Percentiles rank a stretch among this genome's conserved stretches.
Evolutionary conservation across 1,140 invertebrate genomes (phyloP).

Genomic region (Drosophila ambigua): DNA sequence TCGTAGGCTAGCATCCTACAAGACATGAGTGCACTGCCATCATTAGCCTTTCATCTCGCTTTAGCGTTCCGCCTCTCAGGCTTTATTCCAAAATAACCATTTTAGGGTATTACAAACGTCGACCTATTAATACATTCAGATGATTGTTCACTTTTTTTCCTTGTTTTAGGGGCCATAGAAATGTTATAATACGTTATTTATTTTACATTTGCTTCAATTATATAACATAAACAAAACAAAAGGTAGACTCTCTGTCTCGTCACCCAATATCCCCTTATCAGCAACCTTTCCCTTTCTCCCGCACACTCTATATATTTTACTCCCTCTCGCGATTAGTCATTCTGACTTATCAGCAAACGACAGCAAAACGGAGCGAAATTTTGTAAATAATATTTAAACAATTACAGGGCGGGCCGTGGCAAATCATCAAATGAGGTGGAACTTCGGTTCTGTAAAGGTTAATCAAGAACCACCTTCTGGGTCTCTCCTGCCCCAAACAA

Average conservation of each 20-base stretch:
- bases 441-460: conserved; percentile 36
- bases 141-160: neutral
- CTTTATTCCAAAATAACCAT: too few relatives aligned
- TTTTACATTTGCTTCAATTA: conserved; percentile 52
- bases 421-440: conserved; percentile 9
- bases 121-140: neutral
- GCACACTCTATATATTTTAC: neutral
- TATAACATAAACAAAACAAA: conserved; percentile 60
- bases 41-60: too few relatives aligned
- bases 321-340: conserved; percentile 49
- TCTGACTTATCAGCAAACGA: conserved; percentile 40
- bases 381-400: conserved; percentile 35
- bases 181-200: conserved; percentile 44
- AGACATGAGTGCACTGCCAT: too few relatives aligned
- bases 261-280: neutral
- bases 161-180: conserved; percentile 23
- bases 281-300: neutral
- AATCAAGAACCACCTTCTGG: conserved; percentile 24
- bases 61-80: too few relatives aligned
- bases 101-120: too few relatives aligned
- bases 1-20: neutral
- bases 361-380: conserved; percentile 50
- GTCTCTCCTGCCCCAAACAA: neutral
- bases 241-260: conserved; percentile 50
- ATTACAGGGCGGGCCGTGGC: conserved; percentile 1